A percentile compares a stretch with the other conserved stretches of the same genome.
Conservation (phyloP, 2,888 invertebrate species). For the Eudasyphora cyanicolor region DNA sequence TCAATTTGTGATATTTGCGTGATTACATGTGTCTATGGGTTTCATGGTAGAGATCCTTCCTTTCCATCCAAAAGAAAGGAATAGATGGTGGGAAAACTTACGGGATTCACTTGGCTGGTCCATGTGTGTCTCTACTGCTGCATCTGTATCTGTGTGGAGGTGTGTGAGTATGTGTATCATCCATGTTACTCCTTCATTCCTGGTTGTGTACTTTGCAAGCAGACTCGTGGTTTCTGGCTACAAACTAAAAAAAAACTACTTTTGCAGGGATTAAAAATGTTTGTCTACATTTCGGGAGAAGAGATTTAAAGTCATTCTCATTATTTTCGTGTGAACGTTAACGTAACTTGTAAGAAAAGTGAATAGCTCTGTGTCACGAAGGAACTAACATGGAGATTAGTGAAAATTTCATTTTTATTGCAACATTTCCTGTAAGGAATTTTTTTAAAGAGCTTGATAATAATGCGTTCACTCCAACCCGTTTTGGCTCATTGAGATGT, state of each 20-base stretch:
- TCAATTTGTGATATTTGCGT: constrained; percentile 65
- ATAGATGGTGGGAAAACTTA: constrained; percentile 34
- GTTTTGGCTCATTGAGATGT: too few species aligned
- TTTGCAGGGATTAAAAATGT: constrained; percentile 31
- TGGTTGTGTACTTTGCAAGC: constrained; percentile 46
- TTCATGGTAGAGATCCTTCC: constrained; percentile 39
- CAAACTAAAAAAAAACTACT: neutral
- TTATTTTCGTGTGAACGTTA: constrained; percentile 24
- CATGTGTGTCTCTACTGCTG: neutral
- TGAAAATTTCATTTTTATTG: neutral
- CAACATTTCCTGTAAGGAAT: neutral
- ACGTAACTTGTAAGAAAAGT: neutral
- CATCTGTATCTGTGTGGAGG: constrained; percentile 9
- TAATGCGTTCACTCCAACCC: too few species aligned
- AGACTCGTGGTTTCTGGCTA: constrained; percentile 54
- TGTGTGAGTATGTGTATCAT: neutral
- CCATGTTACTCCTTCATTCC: constrained; percentile 10
- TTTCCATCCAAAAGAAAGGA: constrained; percentile 24
- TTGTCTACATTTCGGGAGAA: constrained; percentile 10
- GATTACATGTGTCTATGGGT: constrained; percentile 62
- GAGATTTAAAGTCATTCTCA: constrained; percentile 22
- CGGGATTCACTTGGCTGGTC: neutral
- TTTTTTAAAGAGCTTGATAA: too few species aligned
- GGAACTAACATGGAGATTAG: neutral
- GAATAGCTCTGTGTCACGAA: neutral